Percentiles rank a stretch among this genome's conserved stretches.
These are phyloP conservation scores for Spilosoma lubricipeda DNA, from an alignment of 2,888 invertebrate genomes.

Conservation along the genomic window DNA sequence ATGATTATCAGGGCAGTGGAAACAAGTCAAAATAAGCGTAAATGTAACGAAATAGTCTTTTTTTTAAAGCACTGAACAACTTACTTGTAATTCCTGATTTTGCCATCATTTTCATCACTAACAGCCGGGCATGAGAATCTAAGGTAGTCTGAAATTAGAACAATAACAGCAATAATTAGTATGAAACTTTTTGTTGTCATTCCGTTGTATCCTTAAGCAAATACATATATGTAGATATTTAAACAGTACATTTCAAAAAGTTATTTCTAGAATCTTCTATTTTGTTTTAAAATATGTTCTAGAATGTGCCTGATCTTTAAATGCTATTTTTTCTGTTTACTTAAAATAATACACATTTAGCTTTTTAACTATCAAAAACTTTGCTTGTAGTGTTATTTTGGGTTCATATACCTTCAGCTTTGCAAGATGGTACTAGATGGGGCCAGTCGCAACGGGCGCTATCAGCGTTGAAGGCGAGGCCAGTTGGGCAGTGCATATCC, in stretches of 20 bases:
- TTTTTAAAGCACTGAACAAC: too few species aligned
- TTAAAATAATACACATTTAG: too few species aligned
- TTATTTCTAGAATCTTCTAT: neutral
- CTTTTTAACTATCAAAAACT: neutral
- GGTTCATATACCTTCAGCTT: slow-evolving; percentile 78
- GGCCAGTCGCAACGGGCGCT: slow-evolving; percentile 93
- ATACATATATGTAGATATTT: neutral
- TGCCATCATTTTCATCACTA: neutral
- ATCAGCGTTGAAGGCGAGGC: slow-evolving; percentile 90
- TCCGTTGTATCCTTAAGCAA: neutral
- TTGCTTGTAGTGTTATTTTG: neutral
- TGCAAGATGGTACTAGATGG: slow-evolving; percentile 90
- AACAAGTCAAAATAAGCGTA: neutral
- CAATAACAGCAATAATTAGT: neutral
- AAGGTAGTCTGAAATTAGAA: neutral
- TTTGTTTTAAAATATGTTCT: neutral
- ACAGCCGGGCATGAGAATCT: neutral
- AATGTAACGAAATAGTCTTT: too few species aligned
- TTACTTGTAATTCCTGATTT: neutral
- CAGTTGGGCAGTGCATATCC: slow-evolving; percentile 91
- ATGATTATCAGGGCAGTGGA: neutral
- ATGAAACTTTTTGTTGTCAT: neutral
- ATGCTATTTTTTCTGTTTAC: neutral
- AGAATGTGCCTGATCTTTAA: neutral
- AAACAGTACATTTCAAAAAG: neutral